phyloP scores from a whole-genome alignment of 1,140 invertebrate species.

The Temnothorax longispinosus region DNA sequence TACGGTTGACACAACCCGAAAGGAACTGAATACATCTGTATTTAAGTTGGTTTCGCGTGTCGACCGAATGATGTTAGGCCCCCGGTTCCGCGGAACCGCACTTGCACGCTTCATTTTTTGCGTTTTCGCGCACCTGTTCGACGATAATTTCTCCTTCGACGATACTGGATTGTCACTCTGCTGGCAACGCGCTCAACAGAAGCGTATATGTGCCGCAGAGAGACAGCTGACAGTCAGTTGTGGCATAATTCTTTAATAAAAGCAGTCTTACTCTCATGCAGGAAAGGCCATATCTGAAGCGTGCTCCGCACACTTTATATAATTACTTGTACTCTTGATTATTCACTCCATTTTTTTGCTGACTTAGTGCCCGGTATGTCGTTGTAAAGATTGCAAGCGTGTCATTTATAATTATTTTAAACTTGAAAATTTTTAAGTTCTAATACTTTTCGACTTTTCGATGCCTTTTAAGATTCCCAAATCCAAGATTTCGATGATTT shows the following conservation, averaged over 20 bases:
- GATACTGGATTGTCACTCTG: conserved; percentile 35
- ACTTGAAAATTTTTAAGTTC: not conserved
- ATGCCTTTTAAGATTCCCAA: not conserved
- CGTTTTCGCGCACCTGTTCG: conserved; percentile 51
- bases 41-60: conserved; percentile 45
- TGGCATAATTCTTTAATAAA: conserved; percentile 51
- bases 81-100: conserved; percentile 21
- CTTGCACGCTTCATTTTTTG: conserved; percentile 46
- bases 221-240: conserved; percentile 55
- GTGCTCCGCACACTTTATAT: not conserved
- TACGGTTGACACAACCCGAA: not conserved
- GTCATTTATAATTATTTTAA: not conserved
- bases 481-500: not conserved
- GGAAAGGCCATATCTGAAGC: not conserved
- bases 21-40: conserved; percentile 11
- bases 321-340: conserved; percentile 9
- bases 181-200: conserved; percentile 10
- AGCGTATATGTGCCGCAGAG: not conserved
- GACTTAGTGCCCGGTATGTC: not conserved
- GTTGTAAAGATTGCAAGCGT: not conserved
- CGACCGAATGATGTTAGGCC: not conserved
- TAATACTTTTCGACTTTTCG: no score
- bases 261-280: not conserved
- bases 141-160: conserved; percentile 40
- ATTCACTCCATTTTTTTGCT: not conserved